A percentile compares a stretch with the other conserved stretches of the same genome.
Conservation (phyloP, 2,113 vertebrate species). For the Odontophorus gujanensis region DNA sequence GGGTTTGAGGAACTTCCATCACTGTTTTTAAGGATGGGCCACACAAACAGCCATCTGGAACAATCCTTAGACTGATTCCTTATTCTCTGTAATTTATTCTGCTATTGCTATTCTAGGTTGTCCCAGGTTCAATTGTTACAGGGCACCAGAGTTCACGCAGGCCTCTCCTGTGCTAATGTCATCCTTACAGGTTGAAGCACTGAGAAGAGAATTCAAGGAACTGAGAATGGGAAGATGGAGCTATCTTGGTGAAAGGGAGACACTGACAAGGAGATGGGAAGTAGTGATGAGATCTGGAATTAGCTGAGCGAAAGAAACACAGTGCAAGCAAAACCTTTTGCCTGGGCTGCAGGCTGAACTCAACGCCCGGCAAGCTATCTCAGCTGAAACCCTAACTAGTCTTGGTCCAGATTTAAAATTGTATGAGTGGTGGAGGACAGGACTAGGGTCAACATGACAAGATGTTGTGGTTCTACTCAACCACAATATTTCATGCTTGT, state of each 20-base stretch:
- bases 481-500: not conserved
- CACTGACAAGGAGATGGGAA: not conserved
- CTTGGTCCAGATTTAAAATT: not conserved
- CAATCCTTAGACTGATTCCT: not conserved
- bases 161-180: not conserved
- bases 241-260: not conserved
- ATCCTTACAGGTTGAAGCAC: not conserved
- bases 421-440: not conserved
- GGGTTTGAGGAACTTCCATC: not conserved
- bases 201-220: not conserved
- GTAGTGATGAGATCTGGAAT: not conserved
- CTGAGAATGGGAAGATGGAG: not conserved
- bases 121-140: not conserved
- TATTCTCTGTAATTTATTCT: not conserved
- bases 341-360: not conserved
- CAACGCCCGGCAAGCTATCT: not conserved
- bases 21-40: not conserved
- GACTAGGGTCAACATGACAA: not conserved
- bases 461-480: not conserved
- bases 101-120: not conserved
- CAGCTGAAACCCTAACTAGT: not conserved
- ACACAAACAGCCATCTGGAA: not conserved
- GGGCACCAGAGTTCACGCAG: not conserved
- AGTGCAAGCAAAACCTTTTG: not conserved
- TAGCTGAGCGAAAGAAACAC: not conserved